These are phyloP conservation scores for Eremobia ochroleuca DNA, from an alignment of 2,888 invertebrate genomes.

Conservation along the genomic window DNA sequence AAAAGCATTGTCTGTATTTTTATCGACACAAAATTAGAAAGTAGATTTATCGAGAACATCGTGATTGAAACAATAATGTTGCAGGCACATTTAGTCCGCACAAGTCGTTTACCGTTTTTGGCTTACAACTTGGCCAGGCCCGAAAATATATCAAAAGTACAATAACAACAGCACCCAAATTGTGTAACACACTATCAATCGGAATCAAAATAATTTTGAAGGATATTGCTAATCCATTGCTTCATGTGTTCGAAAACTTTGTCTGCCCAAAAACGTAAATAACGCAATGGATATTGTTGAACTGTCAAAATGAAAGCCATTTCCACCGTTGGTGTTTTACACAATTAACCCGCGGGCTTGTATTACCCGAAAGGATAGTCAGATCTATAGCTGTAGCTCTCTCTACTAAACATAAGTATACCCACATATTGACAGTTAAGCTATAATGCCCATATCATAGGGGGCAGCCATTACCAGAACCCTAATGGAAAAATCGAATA, in stretches of 20 bases:
- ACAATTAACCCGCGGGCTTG: not conserved
- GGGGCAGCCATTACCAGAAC: not conserved
- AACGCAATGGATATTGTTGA: too few relatives aligned
- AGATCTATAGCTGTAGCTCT: not conserved
- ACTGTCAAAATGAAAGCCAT: too few relatives aligned
- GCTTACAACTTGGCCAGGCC: not conserved
- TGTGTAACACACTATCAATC: too few relatives aligned
- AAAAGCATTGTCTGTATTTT: conserved; percentile 5
- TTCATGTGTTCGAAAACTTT: too few relatives aligned
- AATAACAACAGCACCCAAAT: not conserved
- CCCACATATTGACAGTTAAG: not conserved
- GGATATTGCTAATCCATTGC: too few relatives aligned
- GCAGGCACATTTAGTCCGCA: not conserved
- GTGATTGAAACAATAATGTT: not conserved
- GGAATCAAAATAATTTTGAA: too few relatives aligned
- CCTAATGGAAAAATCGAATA: not conserved
- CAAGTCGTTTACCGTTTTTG: not conserved
- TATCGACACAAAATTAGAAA: not conserved
- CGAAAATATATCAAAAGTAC: not conserved
- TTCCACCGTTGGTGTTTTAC: too few relatives aligned
- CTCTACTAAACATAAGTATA: not conserved
- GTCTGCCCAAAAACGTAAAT: too few relatives aligned
- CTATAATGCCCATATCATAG: not conserved
- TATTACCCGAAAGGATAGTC: not conserved
- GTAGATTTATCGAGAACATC: not conserved